phyloP scores from a whole-genome alignment of 1,140 invertebrate genomes.

The Steinernema khuongi region DNA sequence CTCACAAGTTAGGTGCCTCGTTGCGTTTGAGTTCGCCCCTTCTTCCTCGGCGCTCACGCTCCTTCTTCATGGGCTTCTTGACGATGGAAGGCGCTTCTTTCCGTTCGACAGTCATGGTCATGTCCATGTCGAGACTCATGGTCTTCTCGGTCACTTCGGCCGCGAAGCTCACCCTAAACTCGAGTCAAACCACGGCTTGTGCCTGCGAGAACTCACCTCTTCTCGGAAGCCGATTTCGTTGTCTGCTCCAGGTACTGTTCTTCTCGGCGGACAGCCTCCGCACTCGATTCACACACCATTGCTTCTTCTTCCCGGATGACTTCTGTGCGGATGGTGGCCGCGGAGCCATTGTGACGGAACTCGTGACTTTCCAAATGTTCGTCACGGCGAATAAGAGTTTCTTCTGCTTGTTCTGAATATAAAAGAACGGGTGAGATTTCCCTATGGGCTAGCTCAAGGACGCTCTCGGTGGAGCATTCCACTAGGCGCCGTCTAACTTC shows the following conservation, averaged over 20 bases:
- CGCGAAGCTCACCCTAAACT: constrained; percentile 53
- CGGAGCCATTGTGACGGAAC: background rate
- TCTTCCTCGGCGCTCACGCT: constrained; percentile 42
- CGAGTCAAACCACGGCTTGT: background rate
- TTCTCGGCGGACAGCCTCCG: background rate
- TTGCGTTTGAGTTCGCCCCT: constrained; percentile 48
- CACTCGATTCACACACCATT: background rate
- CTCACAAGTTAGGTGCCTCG: constrained; percentile 56
- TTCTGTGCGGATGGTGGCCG: constrained; percentile 19
- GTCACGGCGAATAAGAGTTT: background rate
- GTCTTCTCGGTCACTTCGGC: constrained; percentile 55
- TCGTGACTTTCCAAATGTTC: background rate
- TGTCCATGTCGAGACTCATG: constrained; percentile 41
- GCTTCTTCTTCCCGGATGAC: constrained; percentile 35
- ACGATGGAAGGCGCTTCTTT: constrained; percentile 46
- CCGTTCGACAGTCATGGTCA: constrained; percentile 40
- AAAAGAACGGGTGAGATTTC: constrained; percentile 11
- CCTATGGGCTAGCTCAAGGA: background rate
- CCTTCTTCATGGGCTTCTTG: constrained; percentile 58
- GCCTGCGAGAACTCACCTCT: background rate
- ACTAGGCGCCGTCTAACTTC: constrained; percentile 29
- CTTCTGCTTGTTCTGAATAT: background rate
- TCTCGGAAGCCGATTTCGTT: background rate
- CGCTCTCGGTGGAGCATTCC: background rate
- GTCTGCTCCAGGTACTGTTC: background rate